phyloP scores from a whole-genome alignment of 2,888 invertebrate genomes.

The Pollenia angustigena region DNA sequence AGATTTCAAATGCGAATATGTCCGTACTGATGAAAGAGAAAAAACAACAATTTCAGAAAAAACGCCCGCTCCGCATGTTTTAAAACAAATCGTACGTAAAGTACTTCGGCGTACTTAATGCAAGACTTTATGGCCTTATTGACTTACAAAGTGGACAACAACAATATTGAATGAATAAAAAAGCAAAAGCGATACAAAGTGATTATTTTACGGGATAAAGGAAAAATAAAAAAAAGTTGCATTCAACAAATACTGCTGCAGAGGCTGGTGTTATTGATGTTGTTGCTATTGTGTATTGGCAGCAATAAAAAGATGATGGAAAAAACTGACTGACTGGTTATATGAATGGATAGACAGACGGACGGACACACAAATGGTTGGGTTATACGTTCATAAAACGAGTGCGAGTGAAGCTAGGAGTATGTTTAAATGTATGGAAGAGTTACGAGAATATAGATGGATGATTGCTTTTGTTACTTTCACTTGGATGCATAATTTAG shows the following conservation, averaged over 20 bases:
- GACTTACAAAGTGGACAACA: conserved; percentile 53
- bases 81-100: not conserved
- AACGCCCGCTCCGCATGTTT: conserved; percentile 32
- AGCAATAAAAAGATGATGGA: conserved; percentile 14
- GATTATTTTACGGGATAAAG: conserved; percentile 18
- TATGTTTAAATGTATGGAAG: conserved; percentile 5
- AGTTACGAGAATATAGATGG: conserved; percentile 57
- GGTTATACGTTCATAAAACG: not conserved
- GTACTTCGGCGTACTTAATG: conserved; percentile 12
- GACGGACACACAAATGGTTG: not conserved
- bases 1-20: not conserved
- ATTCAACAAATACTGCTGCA: conserved; percentile 16
- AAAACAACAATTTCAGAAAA: not conserved
- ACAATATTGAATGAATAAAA: conserved; percentile 27
- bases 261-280: not conserved
- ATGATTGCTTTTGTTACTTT: conserved; percentile 72
- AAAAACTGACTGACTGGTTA: conserved; percentile 8
- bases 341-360: conserved; percentile 23
- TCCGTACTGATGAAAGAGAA: not conserved
- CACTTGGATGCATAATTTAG: conserved; percentile 74
- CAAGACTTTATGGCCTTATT: conserved; percentile 48
- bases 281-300: conserved; percentile 10
- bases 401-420: not conserved
- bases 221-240: conserved; percentile 34
- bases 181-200: conserved; percentile 4